phyloP scores from a whole-genome alignment of 2,113 vertebrate species.

The Acrocephalus kingi region DNA sequence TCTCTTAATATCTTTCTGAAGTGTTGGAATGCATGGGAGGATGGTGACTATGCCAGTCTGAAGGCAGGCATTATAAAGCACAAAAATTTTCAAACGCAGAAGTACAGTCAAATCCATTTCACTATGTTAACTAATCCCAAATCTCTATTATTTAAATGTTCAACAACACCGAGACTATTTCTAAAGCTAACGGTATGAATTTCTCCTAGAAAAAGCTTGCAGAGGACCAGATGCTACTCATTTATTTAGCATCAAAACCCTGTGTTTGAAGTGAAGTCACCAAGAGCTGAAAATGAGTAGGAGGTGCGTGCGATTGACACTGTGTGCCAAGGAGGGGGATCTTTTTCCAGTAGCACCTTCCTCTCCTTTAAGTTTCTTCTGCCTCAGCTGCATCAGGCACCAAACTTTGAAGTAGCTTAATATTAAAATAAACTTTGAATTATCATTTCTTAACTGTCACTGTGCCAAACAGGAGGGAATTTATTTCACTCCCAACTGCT shows the following conservation, averaged over 20 bases:
- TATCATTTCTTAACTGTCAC: not conserved
- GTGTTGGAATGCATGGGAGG: not conserved
- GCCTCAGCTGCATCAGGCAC: not conserved
- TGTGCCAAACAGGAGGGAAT: not conserved
- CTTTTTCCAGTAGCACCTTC: not conserved
- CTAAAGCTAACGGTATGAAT: not conserved
- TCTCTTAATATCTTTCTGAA: not conserved
- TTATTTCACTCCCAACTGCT: not conserved
- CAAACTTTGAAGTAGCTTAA: not conserved
- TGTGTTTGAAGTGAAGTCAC: not conserved
- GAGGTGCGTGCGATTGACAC: not conserved
- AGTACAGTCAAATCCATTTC: not conserved
- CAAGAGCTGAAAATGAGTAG: conserved; percentile 15
- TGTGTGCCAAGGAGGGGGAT: not conserved
- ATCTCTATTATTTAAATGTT: not conserved
- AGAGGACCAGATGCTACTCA: not conserved
- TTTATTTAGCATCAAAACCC: not conserved
- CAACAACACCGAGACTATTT: not conserved
- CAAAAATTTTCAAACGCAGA: not conserved
- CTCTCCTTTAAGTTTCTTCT: not conserved
- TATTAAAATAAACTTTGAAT: not conserved
- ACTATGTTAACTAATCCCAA: not conserved
- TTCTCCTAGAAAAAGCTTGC: not conserved
- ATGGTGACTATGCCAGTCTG: not conserved
- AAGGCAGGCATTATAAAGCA: not conserved